Conservation (phyloP, 2,113 vertebrate genomes). For the Pseudorhombus dupliciocellatus region DNA sequence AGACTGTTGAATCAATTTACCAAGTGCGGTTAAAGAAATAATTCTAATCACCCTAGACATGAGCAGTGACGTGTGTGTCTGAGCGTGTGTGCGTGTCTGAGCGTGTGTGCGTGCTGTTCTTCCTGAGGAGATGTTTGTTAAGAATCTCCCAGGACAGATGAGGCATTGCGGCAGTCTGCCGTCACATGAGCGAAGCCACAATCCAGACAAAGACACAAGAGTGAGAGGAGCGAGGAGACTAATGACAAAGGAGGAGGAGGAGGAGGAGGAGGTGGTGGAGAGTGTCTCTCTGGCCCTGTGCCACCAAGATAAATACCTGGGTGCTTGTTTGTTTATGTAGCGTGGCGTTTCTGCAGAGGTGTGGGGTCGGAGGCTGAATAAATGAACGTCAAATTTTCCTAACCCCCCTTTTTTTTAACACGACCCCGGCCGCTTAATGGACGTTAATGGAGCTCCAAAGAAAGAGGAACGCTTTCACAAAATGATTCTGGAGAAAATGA, state of each 20-base stretch:
- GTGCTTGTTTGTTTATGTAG: constrained; percentile 53
- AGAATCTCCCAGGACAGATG: constrained; percentile 74
- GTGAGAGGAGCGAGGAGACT: constrained; percentile 53
- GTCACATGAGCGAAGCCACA: constrained; percentile 70
- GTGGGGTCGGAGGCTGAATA: constrained; percentile 18
- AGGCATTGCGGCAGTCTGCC: constrained; percentile 77
- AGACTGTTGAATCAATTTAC: constrained; percentile 55
- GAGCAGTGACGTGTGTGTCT: constrained; percentile 3
- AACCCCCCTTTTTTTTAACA: not conserved
- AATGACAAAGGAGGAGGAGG: constrained; percentile 33
- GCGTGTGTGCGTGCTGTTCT: constrained; percentile 13
- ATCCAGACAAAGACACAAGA: constrained; percentile 75
- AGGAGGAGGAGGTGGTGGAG: constrained; percentile 23
- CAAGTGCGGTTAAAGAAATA: constrained; percentile 38
- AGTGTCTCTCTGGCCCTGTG: constrained; percentile 35
- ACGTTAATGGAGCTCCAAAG: not conserved
- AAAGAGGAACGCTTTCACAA: not conserved
- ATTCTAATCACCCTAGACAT: constrained; percentile 59
- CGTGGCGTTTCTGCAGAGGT: constrained; percentile 29
- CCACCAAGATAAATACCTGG: constrained; percentile 61
- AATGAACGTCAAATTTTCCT: constrained; percentile 15
- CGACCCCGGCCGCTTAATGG: not conserved
- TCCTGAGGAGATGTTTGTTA: constrained; percentile 68
- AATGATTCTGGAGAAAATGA: not conserved
- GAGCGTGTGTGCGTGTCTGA: not conserved